These are phyloP conservation scores for Picus viridis DNA, from an alignment of 2,797 vertebrate species.

Conservation along the genomic window DNA sequence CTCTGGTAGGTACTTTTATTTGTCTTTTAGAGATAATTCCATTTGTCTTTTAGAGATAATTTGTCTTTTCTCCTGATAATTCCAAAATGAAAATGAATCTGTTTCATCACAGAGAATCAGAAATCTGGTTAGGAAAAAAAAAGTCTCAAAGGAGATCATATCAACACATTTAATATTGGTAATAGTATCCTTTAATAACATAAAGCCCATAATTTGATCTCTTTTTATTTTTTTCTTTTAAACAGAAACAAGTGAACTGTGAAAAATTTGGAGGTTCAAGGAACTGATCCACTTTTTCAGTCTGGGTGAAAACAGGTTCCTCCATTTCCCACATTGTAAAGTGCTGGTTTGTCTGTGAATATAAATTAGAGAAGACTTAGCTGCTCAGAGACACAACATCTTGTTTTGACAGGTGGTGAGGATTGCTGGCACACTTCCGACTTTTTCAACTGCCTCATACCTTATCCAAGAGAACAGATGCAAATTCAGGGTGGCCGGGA, in stretches of 20 bases:
- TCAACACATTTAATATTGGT: not conserved
- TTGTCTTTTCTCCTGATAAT: not conserved
- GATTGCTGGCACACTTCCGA: not conserved
- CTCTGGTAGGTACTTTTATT: not conserved
- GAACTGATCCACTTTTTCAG: not conserved
- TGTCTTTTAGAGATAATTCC: not conserved
- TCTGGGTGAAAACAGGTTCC: not conserved
- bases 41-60: not conserved
- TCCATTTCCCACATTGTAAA: not conserved
- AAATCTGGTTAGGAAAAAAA: not conserved
- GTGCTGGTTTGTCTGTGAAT: not conserved
- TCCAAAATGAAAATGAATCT: not conserved
- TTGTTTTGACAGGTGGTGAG: not conserved
- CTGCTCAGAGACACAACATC: not conserved
- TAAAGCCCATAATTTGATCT: not conserved
- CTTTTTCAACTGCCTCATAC: not conserved
- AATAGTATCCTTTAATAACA: not conserved
- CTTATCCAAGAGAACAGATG: not conserved
- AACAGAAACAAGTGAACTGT: not conserved
- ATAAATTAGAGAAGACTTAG: not conserved
- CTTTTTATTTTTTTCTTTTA: not conserved
- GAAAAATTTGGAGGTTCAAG: not conserved
- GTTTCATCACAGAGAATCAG: not conserved
- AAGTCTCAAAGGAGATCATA: not conserved
- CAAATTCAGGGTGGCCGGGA: not conserved